These are phyloP conservation scores for Plestiodon gilberti DNA, from an alignment of 2,113 vertebrate genomes.

Conservation along the genomic window DNA sequence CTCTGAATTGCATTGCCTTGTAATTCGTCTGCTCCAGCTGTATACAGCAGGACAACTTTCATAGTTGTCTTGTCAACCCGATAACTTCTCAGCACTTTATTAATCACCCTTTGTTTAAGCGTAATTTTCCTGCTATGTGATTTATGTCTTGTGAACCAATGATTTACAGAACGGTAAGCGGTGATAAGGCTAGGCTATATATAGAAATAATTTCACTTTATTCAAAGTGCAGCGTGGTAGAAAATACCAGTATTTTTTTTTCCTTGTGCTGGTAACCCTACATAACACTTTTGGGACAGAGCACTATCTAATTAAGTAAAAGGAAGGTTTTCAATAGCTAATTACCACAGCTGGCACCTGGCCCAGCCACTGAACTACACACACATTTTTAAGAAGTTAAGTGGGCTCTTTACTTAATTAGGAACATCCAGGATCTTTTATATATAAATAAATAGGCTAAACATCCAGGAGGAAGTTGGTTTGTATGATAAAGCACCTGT, in stretches of 20 bases:
- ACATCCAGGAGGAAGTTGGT: background rate
- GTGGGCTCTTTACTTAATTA: slow-evolving; percentile 40
- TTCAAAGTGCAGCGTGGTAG: background rate
- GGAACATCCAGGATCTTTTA: slow-evolving; percentile 46
- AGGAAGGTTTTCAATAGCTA: slow-evolving; percentile 50
- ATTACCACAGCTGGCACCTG: slow-evolving; percentile 45
- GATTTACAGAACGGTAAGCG: slow-evolving; percentile 32
- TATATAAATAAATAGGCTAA: background rate
- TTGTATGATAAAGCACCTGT: background rate
- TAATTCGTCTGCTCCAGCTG: background rate
- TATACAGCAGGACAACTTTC: background rate
- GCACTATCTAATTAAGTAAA: slow-evolving; percentile 57
- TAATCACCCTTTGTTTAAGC: slow-evolving; percentile 37
- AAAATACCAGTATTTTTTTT: slow-evolving; percentile 32
- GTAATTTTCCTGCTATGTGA: slow-evolving; percentile 31
- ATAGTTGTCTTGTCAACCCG: no score
- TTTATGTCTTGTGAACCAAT: slow-evolving; percentile 33
- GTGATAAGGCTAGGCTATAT: background rate
- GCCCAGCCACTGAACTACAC: slow-evolving; percentile 48
- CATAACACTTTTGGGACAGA: slow-evolving; percentile 38
- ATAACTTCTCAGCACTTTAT: slow-evolving; percentile 36
- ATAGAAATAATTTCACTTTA: slow-evolving; percentile 21
- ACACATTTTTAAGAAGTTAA: slow-evolving; percentile 37
- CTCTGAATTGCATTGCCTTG: background rate
- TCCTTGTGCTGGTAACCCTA: background rate